phyloP scores from a whole-genome alignment of 2,888 invertebrate genomes.

The Mesodorylaimus sp. region DNA sequence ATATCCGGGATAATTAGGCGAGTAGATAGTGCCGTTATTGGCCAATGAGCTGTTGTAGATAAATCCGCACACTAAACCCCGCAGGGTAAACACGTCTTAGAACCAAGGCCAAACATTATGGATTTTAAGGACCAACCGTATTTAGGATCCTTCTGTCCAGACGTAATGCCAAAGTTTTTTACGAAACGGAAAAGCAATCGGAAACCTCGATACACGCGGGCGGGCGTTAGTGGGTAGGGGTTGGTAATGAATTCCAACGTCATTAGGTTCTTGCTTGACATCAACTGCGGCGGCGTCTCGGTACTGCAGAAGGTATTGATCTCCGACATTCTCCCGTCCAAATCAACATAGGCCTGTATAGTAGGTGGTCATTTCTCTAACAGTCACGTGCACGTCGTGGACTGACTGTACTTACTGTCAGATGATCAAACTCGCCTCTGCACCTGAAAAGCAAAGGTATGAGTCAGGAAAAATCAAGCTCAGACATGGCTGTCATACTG shows the following conservation, averaged over 20 bases:
- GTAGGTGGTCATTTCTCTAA: no score
- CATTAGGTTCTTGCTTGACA: constrained; percentile 74
- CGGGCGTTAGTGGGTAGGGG: not conserved
- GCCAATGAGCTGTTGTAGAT: constrained; percentile 63
- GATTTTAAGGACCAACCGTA: constrained; percentile 6
- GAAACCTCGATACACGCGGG: constrained; percentile 1
- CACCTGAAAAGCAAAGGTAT: constrained; percentile 42
- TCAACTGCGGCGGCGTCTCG: constrained; percentile 61
- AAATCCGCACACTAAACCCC: constrained; percentile 51
- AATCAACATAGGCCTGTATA: constrained; percentile 60
- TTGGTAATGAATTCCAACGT: constrained; percentile 53
- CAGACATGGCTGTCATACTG: not conserved
- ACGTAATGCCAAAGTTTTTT: constrained; percentile 7
- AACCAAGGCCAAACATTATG: constrained; percentile 3
- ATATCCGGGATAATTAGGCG: constrained; percentile 72
- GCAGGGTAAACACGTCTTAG: no score
- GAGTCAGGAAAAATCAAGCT: not conserved
- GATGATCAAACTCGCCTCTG: constrained; percentile 37
- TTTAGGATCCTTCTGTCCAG: not conserved
- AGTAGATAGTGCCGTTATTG: constrained; percentile 59
- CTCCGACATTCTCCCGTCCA: constrained; percentile 62
- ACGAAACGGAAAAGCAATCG: constrained; percentile 8
- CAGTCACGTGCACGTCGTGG: constrained; percentile 60
- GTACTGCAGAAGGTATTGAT: constrained; percentile 70
- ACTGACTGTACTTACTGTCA: constrained; percentile 29